phyloP scores from a whole-genome alignment of 2,888 invertebrate species.

The Microctonus brassicae region DNA sequence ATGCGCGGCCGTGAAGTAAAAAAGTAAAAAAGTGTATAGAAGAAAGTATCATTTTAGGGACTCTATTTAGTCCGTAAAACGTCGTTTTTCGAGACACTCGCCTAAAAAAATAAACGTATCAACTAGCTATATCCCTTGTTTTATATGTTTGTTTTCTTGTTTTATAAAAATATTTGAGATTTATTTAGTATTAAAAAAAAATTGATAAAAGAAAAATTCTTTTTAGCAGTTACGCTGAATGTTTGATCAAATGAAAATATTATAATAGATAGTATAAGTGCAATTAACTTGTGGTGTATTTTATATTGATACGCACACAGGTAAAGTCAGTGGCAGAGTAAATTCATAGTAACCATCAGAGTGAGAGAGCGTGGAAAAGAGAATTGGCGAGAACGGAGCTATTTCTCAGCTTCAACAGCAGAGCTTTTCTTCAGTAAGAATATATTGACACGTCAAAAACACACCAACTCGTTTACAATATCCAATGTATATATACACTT shows the following conservation, averaged over 20 bases:
- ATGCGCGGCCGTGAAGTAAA: too few species aligned
- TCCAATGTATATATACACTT: slow-evolving; percentile 36
- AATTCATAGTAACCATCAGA: slow-evolving; percentile 5
- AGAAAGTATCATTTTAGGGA: too few species aligned
- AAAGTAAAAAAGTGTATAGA: too few species aligned
- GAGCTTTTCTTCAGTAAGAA: slow-evolving; percentile 67
- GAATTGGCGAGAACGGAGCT: slow-evolving; percentile 55
- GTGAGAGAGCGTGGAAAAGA: slow-evolving; percentile 34
- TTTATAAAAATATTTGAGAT: too few species aligned
- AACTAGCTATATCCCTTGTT: too few species aligned
- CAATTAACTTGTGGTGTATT: not conserved
- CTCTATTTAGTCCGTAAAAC: too few species aligned
- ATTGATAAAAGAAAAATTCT: too few species aligned
- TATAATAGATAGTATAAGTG: not conserved
- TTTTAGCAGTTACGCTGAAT: too few species aligned
- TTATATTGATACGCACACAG: slow-evolving; percentile 8
- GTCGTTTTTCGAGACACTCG: too few species aligned
- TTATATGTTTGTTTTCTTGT: too few species aligned
- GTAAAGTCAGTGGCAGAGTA: slow-evolving; percentile 19
- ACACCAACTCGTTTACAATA: slow-evolving; percentile 61
- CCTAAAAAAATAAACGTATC: too few species aligned
- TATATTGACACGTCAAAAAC: slow-evolving; percentile 66
- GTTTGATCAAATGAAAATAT: not conserved
- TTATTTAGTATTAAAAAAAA: too few species aligned
- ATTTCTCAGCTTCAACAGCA: slow-evolving; percentile 69